phyloP scores from a whole-genome alignment of 37 sponge, comb jelly and placozoan species.

The Aplysina aerophoba region DNA sequence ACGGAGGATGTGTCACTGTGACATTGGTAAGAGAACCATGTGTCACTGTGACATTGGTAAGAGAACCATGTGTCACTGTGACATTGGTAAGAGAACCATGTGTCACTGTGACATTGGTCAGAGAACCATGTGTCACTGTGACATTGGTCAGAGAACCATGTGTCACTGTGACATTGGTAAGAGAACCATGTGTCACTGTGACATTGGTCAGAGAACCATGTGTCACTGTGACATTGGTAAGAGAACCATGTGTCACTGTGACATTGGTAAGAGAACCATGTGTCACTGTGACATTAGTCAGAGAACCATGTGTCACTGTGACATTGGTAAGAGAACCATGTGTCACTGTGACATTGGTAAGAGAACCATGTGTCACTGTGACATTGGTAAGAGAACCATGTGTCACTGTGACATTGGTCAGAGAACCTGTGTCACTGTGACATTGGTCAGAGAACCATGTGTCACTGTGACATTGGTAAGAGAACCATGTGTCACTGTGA shows the following conservation, averaged over 20 bases:
- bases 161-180: not conserved
- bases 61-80: not conserved
- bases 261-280: not conserved
- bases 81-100: not conserved
- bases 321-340: not conserved
- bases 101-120: not conserved
- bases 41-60: no score
- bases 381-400: no score
- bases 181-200: no score
- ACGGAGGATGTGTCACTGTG: constrained; percentile 45
- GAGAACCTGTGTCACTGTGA: no score
- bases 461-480: no score
- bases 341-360: not conserved
- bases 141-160: not conserved
- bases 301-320: not conserved
- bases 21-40: not conserved
- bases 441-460: no score
- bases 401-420: no score
- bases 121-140: not conserved
- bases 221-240: no score
- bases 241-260: no score
- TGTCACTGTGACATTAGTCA: not conserved
- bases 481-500: no score
- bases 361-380: no score
- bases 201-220: no score